Evolutionary conservation across 2,797 vertebrate genomes (phyloP).

Genomic region (Avahi laniger): DNA sequence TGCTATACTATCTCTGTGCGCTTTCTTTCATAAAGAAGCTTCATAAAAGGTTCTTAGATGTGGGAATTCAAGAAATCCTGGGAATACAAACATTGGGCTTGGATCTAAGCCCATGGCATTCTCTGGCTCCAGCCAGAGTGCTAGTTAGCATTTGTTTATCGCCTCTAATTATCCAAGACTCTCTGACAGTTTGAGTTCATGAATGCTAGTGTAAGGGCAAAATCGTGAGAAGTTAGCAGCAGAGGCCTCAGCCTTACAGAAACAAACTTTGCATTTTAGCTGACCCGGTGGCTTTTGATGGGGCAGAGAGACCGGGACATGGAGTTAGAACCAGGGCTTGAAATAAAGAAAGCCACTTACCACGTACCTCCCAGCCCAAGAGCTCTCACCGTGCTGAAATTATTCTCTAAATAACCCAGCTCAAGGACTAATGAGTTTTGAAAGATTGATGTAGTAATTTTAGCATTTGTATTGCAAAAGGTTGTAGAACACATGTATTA

Average conservation of each 20-base stretch:
- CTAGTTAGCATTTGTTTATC: constrained; percentile 53
- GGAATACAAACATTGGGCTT: background rate
- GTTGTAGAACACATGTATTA: background rate
- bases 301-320: background rate
- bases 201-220: constrained; percentile 25
- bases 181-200: constrained; percentile 29
- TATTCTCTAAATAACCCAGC: background rate
- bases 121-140: background rate
- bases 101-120: background rate
- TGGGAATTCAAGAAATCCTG: background rate
- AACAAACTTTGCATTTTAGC: background rate
- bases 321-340: background rate
- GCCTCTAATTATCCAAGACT: background rate
- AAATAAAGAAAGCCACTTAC: background rate
- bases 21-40: background rate
- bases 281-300: background rate
- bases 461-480: constrained; percentile 18
- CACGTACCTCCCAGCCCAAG: background rate
- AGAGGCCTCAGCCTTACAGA: background rate
- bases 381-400: background rate
- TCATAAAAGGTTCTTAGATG: background rate
- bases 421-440: background rate
- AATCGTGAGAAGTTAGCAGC: background rate
- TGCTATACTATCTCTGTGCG: accelerated
- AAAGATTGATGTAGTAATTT: constrained; percentile 15